Percentiles rank a stretch among this genome's conserved stretches.
phyloP scores from a whole-genome alignment of 2,888 invertebrate species.

The Hirtodrosophila trivittata region DNA sequence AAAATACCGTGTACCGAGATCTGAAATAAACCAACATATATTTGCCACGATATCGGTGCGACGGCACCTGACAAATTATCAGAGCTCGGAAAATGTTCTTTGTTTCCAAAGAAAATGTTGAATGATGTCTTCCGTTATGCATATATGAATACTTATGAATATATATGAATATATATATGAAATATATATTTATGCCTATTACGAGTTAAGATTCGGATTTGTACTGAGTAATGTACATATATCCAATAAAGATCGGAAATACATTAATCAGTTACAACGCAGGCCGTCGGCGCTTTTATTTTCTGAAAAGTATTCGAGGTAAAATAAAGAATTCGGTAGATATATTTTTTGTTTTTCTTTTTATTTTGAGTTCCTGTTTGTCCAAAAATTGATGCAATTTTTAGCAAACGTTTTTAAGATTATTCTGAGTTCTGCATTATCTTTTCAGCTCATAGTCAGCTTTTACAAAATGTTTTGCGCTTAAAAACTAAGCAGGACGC shows the following conservation, averaged over 20 bases:
- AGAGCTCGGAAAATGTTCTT: too few relatives aligned
- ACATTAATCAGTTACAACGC: too few relatives aligned
- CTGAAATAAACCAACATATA: too few relatives aligned
- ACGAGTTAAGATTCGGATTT: too few relatives aligned
- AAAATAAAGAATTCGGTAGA: constrained; percentile 29
- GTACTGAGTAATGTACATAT: not conserved
- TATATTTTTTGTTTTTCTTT: constrained; percentile 19
- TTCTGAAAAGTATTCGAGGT: not conserved
- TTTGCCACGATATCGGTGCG: too few relatives aligned
- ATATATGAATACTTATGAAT: constrained; percentile 1
- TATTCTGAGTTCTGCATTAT: constrained; percentile 25
- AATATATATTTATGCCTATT: not conserved
- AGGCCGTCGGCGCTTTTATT: constrained; percentile 2
- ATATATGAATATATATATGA: not conserved
- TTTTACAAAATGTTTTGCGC: constrained; percentile 46
- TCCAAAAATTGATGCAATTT: constrained; percentile 82
- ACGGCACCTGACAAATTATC: too few relatives aligned
- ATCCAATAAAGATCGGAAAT: not conserved
- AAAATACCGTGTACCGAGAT: too few relatives aligned
- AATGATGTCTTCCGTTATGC: constrained; percentile 26
- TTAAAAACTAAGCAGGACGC: constrained; percentile 37
- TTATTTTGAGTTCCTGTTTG: constrained; percentile 46
- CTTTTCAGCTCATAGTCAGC: constrained; percentile 23
- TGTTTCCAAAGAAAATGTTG: not conserved
- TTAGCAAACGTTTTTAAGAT: constrained; percentile 53